Conservation (phyloP, 2,113 vertebrate genomes). For the Lophura nycthemera region DNA sequence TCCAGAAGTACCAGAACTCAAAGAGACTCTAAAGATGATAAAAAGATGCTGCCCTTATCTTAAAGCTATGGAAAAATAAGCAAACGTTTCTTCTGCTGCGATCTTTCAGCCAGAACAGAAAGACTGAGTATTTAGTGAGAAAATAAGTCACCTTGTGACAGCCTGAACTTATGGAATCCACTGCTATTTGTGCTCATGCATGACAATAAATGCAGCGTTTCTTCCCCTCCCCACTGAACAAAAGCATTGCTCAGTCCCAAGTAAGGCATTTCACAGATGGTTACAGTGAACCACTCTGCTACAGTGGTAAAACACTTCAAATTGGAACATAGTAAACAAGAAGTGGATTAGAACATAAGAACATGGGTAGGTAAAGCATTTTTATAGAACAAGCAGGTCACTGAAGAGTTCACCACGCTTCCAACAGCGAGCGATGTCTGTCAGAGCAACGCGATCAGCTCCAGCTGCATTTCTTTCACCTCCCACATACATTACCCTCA, state of each 20-base stretch:
- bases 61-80: not conserved
- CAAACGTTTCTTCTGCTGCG: accelerated
- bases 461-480: not conserved
- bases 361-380: not conserved
- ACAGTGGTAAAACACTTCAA: not conserved
- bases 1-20: not conserved
- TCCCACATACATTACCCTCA: not conserved
- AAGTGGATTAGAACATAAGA: not conserved
- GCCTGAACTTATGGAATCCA: not conserved
- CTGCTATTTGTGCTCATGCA: not conserved
- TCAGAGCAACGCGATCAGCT: not conserved
- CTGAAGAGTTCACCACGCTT: not conserved
- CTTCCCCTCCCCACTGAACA: not conserved
- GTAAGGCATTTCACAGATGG: not conserved
- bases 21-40: not conserved
- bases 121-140: not conserved
- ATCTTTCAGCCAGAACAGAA: not conserved
- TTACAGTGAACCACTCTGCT: not conserved
- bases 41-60: not conserved
- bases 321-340: not conserved
- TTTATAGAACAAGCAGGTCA: not conserved
- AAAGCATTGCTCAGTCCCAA: not conserved
- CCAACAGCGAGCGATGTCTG: not conserved
- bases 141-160: not conserved
- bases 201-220: not conserved